phyloP scores from a whole-genome alignment of 2,888 invertebrate genomes.

The Mythimna vitellina region DNA sequence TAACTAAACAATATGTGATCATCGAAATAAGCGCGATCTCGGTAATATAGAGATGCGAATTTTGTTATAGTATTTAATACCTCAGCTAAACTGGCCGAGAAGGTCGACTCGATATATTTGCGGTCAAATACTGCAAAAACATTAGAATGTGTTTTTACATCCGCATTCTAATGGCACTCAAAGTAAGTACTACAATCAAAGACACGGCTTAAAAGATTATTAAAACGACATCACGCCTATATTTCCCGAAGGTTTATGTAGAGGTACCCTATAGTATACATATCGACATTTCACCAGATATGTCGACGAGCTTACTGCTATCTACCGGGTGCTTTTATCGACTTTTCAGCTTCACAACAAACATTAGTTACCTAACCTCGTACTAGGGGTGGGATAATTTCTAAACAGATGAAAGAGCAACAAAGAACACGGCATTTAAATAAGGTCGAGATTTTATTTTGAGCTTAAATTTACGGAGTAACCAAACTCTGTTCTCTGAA shows the following conservation, averaged over 20 bases:
- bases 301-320: neutral
- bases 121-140: too few species aligned
- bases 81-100: too few species aligned
- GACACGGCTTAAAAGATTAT: too few species aligned
- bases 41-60: too few species aligned
- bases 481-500: neutral
- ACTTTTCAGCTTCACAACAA: constrained; percentile 3
- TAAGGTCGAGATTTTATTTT: constrained; percentile 3
- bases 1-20: too few species aligned
- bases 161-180: neutral
- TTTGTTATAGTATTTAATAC: too few species aligned
- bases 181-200: too few species aligned
- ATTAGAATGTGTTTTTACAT: neutral
- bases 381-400: constrained; percentile 13
- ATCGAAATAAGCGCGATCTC: too few species aligned
- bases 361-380: neutral
- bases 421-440: neutral
- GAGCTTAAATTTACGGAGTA: constrained; percentile 1
- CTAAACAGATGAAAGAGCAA: constrained; percentile 12
- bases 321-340: neutral
- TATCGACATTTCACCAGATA: neutral
- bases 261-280: neutral
- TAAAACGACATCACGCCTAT: neutral
- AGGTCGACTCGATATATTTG: too few species aligned
- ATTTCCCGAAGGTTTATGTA: too few species aligned